These are phyloP conservation scores for Epirrhoe alternata DNA, from an alignment of 2,888 invertebrate species.

Conservation along the genomic window DNA sequence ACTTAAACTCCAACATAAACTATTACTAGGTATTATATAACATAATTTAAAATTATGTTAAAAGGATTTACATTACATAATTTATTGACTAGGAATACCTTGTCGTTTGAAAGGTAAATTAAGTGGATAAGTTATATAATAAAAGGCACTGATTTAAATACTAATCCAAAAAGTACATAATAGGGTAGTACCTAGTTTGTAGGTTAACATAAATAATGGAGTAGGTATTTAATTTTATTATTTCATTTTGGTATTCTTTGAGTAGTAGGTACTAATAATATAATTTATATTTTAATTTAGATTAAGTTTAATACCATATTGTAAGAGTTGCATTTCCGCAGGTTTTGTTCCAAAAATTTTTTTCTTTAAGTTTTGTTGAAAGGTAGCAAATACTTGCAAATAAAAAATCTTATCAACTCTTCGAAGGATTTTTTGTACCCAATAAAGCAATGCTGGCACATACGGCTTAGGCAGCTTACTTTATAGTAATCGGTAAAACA, in stretches of 20 bases:
- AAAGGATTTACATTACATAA: slow-evolving; percentile 28
- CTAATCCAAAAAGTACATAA: slow-evolving; percentile 58
- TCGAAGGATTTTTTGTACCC: too few species aligned
- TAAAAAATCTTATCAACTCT: too few species aligned
- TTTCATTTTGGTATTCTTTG: too few species aligned
- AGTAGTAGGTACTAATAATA: too few species aligned
- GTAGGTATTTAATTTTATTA: too few species aligned
- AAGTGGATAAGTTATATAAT: slow-evolving; percentile 50
- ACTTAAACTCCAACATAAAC: neutral
- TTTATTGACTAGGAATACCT: slow-evolving; percentile 37
- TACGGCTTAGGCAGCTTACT: too few species aligned
- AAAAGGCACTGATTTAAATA: slow-evolving; percentile 73
- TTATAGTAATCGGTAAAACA: too few species aligned
- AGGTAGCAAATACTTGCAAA: slow-evolving; percentile 1
- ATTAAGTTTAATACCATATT: too few species aligned
- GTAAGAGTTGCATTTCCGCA: too few species aligned
- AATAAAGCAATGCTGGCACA: too few species aligned
- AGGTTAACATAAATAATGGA: too few species aligned
- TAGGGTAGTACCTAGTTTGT: slow-evolving; percentile 39
- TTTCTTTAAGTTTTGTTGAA: slow-evolving; percentile 10
- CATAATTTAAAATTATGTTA: slow-evolving; percentile 24
- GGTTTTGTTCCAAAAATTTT: neutral
- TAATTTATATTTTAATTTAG: too few species aligned
- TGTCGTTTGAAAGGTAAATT: slow-evolving; percentile 22
- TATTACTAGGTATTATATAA: slow-evolving; percentile 42